Evolutionary conservation across 2,113 vertebrate species (phyloP), one percentile per base, ranked within the genome.

Genomic region (Falcunculus frontatus): DNA sequence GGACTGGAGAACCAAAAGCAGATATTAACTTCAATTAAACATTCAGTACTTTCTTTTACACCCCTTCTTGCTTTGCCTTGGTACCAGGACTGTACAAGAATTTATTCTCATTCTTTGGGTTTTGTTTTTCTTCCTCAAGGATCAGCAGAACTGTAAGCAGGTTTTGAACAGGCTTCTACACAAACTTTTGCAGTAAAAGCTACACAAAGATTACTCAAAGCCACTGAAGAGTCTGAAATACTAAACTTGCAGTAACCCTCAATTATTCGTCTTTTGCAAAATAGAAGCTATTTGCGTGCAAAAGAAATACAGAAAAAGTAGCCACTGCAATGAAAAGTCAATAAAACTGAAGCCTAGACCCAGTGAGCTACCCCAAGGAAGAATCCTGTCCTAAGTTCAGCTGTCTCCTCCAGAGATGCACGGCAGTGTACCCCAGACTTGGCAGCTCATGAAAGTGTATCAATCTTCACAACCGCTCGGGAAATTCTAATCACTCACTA

Each of bases 311-410:
- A 49, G n/a, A 49, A 65, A 37, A 57, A 81, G 23, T 2, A 73
- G 44, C 9, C 41, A 60, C 19, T 16, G 30, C 42, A 64, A 69
- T 16, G 13, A 83, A 93, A 74, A 57, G 11, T 30, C 47, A 52
- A 10, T 22, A 52, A 30, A 91, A 67, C 18, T 59, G 20, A 56
- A 86, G n/a, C 42, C 37, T 55, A 55, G 69, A 91, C 44, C 13
- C 19, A 53, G 27, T 9, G 52, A 84, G 44, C 39, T 49, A 16
- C 49, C 55, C 35, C 69, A 84, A 57, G 47, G 35, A 67, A 64
- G 18, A 75, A 27, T 14, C 13, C 4, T 4, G 33, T 4, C 42
- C 0, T 1, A 63, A 77, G 18, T 11, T 27, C 25, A 15, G 1
- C 27, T 87, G 55, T 70, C 62, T 49, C 13, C 52, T 50, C 81